Evolutionary conservation across 2,888 invertebrate species (phyloP).

Genomic region (Lithophane leautieri): DNA sequence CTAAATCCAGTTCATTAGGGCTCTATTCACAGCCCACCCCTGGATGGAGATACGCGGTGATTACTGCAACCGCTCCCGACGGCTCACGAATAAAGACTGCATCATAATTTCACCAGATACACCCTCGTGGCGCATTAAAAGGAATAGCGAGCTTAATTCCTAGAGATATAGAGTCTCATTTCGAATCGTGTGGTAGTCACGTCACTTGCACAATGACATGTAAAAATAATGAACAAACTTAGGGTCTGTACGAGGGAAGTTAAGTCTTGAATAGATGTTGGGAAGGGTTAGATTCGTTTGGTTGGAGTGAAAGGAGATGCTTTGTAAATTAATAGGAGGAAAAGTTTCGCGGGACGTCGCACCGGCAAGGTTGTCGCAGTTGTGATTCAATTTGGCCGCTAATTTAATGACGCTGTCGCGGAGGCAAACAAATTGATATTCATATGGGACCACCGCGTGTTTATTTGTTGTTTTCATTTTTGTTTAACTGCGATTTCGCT

Average conservation of each 20-base stretch:
- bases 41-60: slow-evolving; percentile 91
- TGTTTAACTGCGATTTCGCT: slow-evolving; percentile 69
- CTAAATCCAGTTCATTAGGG: slow-evolving; percentile 91
- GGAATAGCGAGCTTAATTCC: slow-evolving; percentile 81
- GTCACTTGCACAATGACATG: slow-evolving; percentile 90
- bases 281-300: slow-evolving; percentile 79
- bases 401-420: slow-evolving; percentile 89
- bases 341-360: slow-evolving; percentile 89
- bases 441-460: slow-evolving; percentile 87
- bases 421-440: slow-evolving; percentile 90
- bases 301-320: slow-evolving; percentile 79
- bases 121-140: slow-evolving; percentile 78
- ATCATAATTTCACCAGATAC: slow-evolving; percentile 91
- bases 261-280: slow-evolving; percentile 75
- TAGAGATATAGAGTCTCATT: slow-evolving; percentile 78
- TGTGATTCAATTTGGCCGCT: slow-evolving; percentile 91
- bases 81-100: slow-evolving; percentile 91
- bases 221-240: slow-evolving; percentile 91
- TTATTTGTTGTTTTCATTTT: slow-evolving; percentile 84
- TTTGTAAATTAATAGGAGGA: slow-evolving; percentile 90
- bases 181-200: slow-evolving; percentile 72
- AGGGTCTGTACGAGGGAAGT: slow-evolving; percentile 74
- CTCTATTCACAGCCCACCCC: slow-evolving; percentile 90
- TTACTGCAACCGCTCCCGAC: slow-evolving; percentile 91
- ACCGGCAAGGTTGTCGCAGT: slow-evolving; percentile 89